Evolutionary conservation across 1,140 invertebrate species (phyloP).

Genomic region (Chrysopa pallens): DNA sequence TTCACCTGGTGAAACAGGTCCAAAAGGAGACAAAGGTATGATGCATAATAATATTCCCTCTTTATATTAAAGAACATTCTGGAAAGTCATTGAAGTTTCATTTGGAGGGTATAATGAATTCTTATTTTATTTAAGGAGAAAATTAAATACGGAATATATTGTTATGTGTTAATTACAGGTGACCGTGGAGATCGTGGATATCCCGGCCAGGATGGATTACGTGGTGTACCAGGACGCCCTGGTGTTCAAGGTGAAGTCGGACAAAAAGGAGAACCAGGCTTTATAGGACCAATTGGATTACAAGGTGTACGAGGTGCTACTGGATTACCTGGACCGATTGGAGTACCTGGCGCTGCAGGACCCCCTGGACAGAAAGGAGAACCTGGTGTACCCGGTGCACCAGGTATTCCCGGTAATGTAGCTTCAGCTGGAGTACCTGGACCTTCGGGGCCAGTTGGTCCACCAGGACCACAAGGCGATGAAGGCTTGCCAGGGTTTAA

Average conservation of each 20-base stretch:
- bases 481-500: slow-evolving; percentile 22
- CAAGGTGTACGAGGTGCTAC: slow-evolving; percentile 13
- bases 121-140: too few relatives aligned
- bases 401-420: slow-evolving; percentile 8
- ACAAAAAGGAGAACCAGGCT: slow-evolving; percentile 18
- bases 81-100: too few relatives aligned
- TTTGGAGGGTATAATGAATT: too few relatives aligned
- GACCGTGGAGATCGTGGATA: neutral
- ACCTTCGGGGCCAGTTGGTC: slow-evolving; percentile 5
- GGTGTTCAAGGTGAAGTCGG: neutral
- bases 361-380: slow-evolving; percentile 7
- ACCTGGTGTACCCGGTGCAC: slow-evolving; percentile 10
- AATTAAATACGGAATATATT: too few relatives aligned
- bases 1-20: slow-evolving; percentile 18
- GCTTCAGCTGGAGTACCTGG: slow-evolving; percentile 13
- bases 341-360: slow-evolving; percentile 16
- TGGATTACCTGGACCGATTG: slow-evolving; percentile 13
- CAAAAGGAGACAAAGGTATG: slow-evolving; percentile 19
- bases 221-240: neutral
- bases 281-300: slow-evolving; percentile 16
- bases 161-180: too few relatives aligned
- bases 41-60: neutral
- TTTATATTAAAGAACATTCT: too few relatives aligned
- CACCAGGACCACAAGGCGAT: slow-evolving; percentile 13
- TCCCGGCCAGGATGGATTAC: neutral